Evolutionary conservation across 2,888 invertebrate genomes (phyloP).

Genomic region (Chironomus tentans): DNA sequence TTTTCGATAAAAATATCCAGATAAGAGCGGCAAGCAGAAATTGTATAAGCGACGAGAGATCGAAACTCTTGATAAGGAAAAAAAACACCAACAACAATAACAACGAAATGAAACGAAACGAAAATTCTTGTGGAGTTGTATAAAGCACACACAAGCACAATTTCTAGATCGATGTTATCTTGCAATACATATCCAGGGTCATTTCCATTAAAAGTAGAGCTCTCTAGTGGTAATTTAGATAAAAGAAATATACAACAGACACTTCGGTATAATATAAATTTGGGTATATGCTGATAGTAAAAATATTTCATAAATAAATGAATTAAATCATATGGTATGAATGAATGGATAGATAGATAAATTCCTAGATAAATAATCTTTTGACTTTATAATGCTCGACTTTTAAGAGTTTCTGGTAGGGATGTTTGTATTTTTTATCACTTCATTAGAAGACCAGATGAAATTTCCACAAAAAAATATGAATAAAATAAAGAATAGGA

Average conservation of each 20-base stretch:
- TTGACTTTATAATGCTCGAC: no score
- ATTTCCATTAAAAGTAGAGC: slow-evolving; percentile 6
- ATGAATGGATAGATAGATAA: no score
- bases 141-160: slow-evolving; percentile 1
- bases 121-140: slow-evolving; percentile 2
- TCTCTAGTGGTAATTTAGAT: slow-evolving; percentile 1
- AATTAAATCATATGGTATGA: background rate
- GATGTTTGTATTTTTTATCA: no score
- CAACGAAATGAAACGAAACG: background rate
- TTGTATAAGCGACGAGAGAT: slow-evolving; percentile 23
- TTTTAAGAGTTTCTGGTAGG: no score
- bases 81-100: slow-evolving; percentile 18
- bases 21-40: slow-evolving; percentile 11
- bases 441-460: no score
- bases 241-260: slow-evolving; percentile 1
- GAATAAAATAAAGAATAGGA: no score
- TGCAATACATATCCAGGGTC: background rate
- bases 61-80: slow-evolving; percentile 8
- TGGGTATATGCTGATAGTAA: background rate
- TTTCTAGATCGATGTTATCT: slow-evolving; percentile 3
- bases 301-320: background rate
- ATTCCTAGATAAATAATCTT: no score
- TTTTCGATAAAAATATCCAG: slow-evolving; percentile 17
- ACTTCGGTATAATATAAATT: background rate
- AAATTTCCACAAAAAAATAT: no score